Evolutionary conservation across 2,113 vertebrate genomes (phyloP), one percentile per base, ranked within the genome.

Genomic region (Uria lomvia): DNA sequence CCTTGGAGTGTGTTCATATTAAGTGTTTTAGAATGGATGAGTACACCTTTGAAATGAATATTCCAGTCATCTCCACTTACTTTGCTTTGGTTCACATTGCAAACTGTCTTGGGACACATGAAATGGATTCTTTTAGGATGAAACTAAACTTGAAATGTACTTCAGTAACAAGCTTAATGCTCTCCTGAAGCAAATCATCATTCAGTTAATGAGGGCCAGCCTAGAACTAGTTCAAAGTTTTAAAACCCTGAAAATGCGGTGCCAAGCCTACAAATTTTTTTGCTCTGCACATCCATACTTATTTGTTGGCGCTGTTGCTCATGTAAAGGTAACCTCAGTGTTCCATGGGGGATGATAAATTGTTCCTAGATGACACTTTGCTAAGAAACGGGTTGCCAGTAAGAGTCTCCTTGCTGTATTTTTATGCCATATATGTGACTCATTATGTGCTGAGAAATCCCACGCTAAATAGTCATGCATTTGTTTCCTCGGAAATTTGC

Each of bases 281-380:
- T 74, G 9, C 24, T 85, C 9, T 81, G 42, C 43, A 66, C 10
- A 43, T 43, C 8, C 15, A n/a, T 23, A 30, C 11, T 42, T 70
- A 15, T 5, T 60, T 2, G 1, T 38, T 55, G n/a, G 34, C 2
- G 4, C 23, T 60, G 3, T 40, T 21, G 15, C 3, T 79, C 20
- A 30, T 8, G 18, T 27, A 52, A 9, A 18, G 1, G 0, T 40
- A 74, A 26, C 14, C 16, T 84, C 38, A 63, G 8, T 76, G 34
- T n/a, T 62, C 50, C 42, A 34, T 6, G 16, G 7, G 1, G 12
- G 4, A 45, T 21, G 15, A 56, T 45, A 82, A 74, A 71, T 42
- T 49, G 5, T 36, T 78, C 8, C n/a, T 45, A 62, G n/a, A 5
- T 62, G 38, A 58, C 9, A 8, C 9, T 81, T 70, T 78, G 12